phyloP scores from a whole-genome alignment of 2,797 vertebrate species.

The Crypturellus tataupa region DNA sequence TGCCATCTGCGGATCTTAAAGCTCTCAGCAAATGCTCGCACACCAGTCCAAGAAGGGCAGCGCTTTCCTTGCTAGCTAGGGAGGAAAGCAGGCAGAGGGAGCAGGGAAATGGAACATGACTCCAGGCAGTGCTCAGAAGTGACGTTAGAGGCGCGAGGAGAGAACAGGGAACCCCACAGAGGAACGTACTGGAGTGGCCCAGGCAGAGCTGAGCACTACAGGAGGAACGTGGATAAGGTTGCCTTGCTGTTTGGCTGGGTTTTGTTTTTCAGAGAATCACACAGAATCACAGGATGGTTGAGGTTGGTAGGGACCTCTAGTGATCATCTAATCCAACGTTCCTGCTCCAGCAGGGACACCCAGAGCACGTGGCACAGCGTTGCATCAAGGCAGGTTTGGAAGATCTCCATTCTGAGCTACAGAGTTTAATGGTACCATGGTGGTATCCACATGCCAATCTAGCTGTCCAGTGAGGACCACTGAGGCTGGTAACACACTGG shows the following conservation, averaged over 20 bases:
- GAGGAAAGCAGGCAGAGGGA: not conserved
- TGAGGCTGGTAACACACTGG: not conserved
- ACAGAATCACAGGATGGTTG: no score
- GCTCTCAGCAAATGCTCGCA: not conserved
- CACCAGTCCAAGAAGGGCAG: not conserved
- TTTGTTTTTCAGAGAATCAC: not conserved
- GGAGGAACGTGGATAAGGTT: not conserved
- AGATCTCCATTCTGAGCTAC: no score
- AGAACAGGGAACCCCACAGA: not conserved
- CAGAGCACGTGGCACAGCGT: no score
- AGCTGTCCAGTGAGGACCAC: not conserved
- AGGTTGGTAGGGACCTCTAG: no score
- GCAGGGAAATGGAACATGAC: not conserved
- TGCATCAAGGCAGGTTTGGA: no score
- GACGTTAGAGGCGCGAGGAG: not conserved
- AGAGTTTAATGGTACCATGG: not conserved
- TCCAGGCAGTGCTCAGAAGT: not conserved
- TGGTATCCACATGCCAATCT: not conserved
- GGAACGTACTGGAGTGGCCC: fast-evolving
- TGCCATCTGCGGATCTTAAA: not conserved
- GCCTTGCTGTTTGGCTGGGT: not conserved
- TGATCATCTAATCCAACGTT: no score
- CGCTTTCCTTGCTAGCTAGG: not conserved
- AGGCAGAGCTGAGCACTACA: not conserved
- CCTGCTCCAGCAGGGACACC: no score